A percentile compares a stretch with the other conserved stretches of the same genome.
Conservation (phyloP, 2,888 invertebrate species). For the Ormyrus nitidulus region DNA sequence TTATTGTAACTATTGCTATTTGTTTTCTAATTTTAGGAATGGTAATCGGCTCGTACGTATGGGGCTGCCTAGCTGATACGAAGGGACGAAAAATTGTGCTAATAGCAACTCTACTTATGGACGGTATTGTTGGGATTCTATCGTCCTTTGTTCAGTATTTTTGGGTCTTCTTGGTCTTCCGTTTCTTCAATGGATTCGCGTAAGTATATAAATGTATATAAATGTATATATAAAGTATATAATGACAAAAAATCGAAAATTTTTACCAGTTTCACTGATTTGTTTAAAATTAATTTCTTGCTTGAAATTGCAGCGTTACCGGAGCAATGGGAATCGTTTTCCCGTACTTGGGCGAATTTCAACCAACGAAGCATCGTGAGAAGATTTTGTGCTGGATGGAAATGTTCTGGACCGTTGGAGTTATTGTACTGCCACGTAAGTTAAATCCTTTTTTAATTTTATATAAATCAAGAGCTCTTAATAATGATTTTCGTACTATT, state of each 20-base stretch:
- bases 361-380: conserved; percentile 86
- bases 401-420: conserved; percentile 89
- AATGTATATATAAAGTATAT: no score
- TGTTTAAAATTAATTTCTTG: no score
- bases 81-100: conserved; percentile 87
- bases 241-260: no score
- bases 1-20: no score
- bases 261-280: no score
- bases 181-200: conserved; percentile 89
- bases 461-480: no score
- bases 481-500: no score
- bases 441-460: conserved; percentile 30
- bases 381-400: conserved; percentile 91
- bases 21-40: conserved; percentile 78
- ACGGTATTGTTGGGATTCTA: conserved; percentile 83
- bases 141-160: conserved; percentile 86
- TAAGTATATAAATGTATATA: conserved; percentile 76
- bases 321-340: conserved; percentile 90
- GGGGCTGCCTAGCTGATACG: conserved; percentile 90
- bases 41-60: conserved; percentile 89
- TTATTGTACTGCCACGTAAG: conserved; percentile 85
- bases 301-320: conserved; percentile 80
- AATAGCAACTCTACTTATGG: conserved; percentile 84
- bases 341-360: conserved; percentile 89
- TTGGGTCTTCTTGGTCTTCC: conserved; percentile 83